These are phyloP conservation scores for Epinotia brunnichana DNA, from an alignment of 2,888 invertebrate genomes.

Conservation along the genomic window DNA sequence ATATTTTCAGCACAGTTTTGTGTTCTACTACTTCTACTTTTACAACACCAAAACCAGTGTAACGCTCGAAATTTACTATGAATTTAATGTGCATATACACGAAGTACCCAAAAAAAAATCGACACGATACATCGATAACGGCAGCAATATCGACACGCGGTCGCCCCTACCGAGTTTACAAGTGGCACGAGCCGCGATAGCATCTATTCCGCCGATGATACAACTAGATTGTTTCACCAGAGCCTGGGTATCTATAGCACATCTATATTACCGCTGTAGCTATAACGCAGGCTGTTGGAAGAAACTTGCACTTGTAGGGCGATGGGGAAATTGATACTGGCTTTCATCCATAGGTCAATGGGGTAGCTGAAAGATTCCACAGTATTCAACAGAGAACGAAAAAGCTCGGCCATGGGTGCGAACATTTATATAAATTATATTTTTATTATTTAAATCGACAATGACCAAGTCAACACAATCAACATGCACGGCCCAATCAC, in stretches of 20 bases:
- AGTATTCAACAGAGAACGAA: neutral
- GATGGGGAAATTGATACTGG: constrained; percentile 30
- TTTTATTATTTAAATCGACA: too few species aligned
- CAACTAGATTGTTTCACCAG: constrained; percentile 78
- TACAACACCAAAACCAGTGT: too few species aligned
- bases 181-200: constrained; percentile 80
- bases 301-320: constrained; percentile 27
- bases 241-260: constrained; percentile 42
- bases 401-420: neutral
- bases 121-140: constrained; percentile 49
- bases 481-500: too few species aligned
- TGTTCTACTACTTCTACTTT: too few species aligned
- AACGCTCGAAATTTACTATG: too few species aligned
- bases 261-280: constrained; percentile 38
- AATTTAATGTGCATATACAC: too few species aligned
- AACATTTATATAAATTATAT: neutral
- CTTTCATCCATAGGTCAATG: constrained; percentile 22
- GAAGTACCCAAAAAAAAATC: neutral
- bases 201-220: constrained; percentile 78
- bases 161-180: constrained; percentile 72
- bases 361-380: neutral
- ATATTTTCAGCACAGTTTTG: too few species aligned
- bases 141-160: constrained; percentile 39
- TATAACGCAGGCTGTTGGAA: constrained; percentile 20
- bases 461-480: too few species aligned